Percentiles rank a stretch among this genome's conserved stretches.
These are phyloP conservation scores for Varanus komodoensis DNA, from an alignment of 2,113 vertebrate species.

Conservation along the genomic window DNA sequence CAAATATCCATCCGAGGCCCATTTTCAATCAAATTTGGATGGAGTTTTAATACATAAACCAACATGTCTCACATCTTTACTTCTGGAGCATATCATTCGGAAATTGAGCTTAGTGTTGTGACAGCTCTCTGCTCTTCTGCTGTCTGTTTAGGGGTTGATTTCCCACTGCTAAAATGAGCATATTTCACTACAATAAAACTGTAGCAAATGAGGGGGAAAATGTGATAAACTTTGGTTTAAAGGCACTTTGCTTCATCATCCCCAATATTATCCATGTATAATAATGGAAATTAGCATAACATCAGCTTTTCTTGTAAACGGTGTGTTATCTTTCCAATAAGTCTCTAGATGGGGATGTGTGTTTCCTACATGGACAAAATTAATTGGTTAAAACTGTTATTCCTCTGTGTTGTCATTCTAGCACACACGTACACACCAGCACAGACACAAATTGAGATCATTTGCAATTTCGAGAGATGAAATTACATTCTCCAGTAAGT, in stretches of 20 bases:
- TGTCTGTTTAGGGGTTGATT: constrained; percentile 73
- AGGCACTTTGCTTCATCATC: constrained; percentile 71
- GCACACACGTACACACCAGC: not conserved
- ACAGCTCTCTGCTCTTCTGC: constrained; percentile 70
- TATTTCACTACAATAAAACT: constrained; percentile 84
- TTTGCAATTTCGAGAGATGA: not conserved
- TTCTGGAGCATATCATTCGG: constrained; percentile 62
- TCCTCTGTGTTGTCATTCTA: not conserved
- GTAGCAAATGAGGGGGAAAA: constrained; percentile 72
- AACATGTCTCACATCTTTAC: constrained; percentile 73
- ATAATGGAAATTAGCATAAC: constrained; percentile 78
- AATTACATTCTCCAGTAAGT: not conserved
- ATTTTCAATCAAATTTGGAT: constrained; percentile 86
- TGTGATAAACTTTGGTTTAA: constrained; percentile 70
- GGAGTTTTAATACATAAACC: constrained; percentile 84
- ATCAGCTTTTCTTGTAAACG: constrained; percentile 66
- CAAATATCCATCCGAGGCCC: constrained; percentile 80
- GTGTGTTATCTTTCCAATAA: constrained; percentile 43
- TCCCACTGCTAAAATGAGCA: constrained; percentile 72
- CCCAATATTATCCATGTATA: constrained; percentile 69
- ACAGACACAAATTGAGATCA: not conserved
- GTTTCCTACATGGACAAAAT: constrained; percentile 45
- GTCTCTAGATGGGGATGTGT: constrained; percentile 23
- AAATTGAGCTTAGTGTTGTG: constrained; percentile 67
- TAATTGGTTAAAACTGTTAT: constrained; percentile 25